A percentile compares a stretch with the other conserved stretches of the same genome.
Evolutionary conservation across 2,888 invertebrate genomes (phyloP).

Genomic region (Euzophera pinguis): DNA sequence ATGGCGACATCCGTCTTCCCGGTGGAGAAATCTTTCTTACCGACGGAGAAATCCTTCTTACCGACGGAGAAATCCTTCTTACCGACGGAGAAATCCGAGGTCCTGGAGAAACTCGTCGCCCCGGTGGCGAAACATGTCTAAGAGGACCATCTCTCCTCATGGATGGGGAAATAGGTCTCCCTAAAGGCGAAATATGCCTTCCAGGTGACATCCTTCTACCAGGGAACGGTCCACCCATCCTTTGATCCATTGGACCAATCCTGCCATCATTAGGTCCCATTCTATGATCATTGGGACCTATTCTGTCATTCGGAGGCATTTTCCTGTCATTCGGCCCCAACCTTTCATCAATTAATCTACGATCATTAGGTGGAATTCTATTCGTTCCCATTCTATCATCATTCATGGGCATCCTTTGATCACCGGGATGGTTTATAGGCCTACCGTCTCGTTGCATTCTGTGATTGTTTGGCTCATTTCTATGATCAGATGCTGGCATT

Average conservation of each 20-base stretch:
- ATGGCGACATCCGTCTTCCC: no score
- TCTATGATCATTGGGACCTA: background rate
- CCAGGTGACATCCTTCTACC: background rate
- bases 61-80: conserved; percentile 26
- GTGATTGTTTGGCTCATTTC: background rate
- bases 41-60: conserved; percentile 24
- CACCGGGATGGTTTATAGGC: no score
- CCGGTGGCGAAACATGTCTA: conserved; percentile 20
- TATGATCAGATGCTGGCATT: conserved; percentile 21
- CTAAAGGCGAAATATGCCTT: conserved; percentile 15
- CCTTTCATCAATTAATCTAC: conserved; percentile 23
- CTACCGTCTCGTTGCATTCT: background rate
- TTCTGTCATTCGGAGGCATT: conserved; percentile 1
- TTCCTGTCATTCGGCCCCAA: background rate
- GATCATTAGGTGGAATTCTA: background rate
- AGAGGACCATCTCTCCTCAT: conserved; percentile 16
- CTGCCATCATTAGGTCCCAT: background rate
- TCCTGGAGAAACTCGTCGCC: conserved; percentile 20
- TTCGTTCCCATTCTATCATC: conserved; percentile 19
- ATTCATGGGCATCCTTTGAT: background rate
- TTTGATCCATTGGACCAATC: background rate
- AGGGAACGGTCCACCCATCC: conserved; percentile 16
- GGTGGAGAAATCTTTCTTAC: no score
- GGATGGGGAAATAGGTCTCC: conserved; percentile 13
- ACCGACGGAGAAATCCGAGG: no score